These are phyloP conservation scores for Drosophila stalkeri DNA, from an alignment of 2,888 invertebrate species.

Conservation along the genomic window DNA sequence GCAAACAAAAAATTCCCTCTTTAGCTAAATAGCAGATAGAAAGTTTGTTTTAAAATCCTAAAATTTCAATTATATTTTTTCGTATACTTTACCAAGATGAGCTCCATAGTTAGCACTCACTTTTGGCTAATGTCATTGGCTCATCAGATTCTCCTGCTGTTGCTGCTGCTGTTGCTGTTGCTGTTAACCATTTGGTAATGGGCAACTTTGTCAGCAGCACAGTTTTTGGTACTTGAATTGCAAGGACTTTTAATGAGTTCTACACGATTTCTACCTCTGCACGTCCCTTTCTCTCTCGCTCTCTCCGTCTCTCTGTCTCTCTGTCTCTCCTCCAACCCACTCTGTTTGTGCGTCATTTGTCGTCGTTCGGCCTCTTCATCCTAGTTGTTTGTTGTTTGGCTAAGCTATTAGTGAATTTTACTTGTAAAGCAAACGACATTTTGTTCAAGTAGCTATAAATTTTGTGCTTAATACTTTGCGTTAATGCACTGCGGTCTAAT, in stretches of 20 bases:
- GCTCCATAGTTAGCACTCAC: too few species aligned
- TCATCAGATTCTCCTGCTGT: background rate
- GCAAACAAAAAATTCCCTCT: too few species aligned
- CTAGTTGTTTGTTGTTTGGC: slow-evolving; percentile 54
- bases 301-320: background rate
- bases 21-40: too few species aligned
- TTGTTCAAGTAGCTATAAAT: slow-evolving; percentile 56
- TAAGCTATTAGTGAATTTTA: slow-evolving; percentile 55
- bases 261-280: slow-evolving; percentile 44
- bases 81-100: background rate
- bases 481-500: slow-evolving; percentile 36
- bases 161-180: background rate
- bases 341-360: slow-evolving; percentile 6
- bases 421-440: slow-evolving; percentile 56
- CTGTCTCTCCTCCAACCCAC: background rate
- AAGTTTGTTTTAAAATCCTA: too few species aligned
- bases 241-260: slow-evolving; percentile 73
- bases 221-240: slow-evolving; percentile 26
- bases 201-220: slow-evolving; percentile 47
- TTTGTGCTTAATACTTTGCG: slow-evolving; percentile 44
- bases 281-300: slow-evolving; percentile 26
- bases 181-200: slow-evolving; percentile 7
- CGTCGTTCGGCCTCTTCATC: slow-evolving; percentile 32
- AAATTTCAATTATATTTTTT: background rate
- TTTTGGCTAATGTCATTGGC: slow-evolving; percentile 30